Evolutionary conservation across 2,797 vertebrate genomes (phyloP), one percentile per base, ranked within the genome.

Genomic region (Enteromius viviparus): DNA sequence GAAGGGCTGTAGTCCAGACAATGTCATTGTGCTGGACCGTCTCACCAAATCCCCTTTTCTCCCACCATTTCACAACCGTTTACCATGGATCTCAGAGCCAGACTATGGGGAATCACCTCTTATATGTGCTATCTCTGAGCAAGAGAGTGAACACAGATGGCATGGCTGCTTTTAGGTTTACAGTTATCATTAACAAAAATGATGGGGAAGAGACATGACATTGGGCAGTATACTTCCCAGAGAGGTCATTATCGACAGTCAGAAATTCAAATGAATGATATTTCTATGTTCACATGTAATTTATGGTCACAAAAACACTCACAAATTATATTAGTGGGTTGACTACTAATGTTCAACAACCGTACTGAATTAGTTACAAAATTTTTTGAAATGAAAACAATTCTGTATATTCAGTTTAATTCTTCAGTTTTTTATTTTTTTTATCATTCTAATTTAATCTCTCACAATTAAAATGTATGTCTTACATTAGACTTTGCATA

Each of bases 31-130:
- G 89, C 85, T 60, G 85, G 83, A 90, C 90, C 90, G 88, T 89
- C 90, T 91, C 91, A 87, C 91, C 93, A 94, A 93, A 95, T 95
- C 94, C 92, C 86, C 89, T 82, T 91, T 92, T 88, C 91, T 86
- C 89, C 90, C 87, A 89, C 92, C 89, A 87, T 91, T 93, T 92
- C 91, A 90, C 87, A 90, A 88, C 86, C 90, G 80, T 89, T 92
- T 85, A 91, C 87, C 92, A 88, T 91, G 91, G 92, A 92, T 89
- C 87, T 89, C 86, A 84, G 86, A 82, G 84, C 86, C 42, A 88
- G 88, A 86, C 88, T 88, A 80, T 74, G 86, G 89, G 85, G 83
- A 78, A 37, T 86, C 80, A 79, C 66, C 68, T 82, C 84, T 87
- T 85, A 86, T 84, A 81, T 80, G 69, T 75, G 72, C 72, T 84